Evolutionary conservation across 2,888 invertebrate species (phyloP), one percentile per base, ranked within the genome.

Genomic region (Plagodis pulveraria): DNA sequence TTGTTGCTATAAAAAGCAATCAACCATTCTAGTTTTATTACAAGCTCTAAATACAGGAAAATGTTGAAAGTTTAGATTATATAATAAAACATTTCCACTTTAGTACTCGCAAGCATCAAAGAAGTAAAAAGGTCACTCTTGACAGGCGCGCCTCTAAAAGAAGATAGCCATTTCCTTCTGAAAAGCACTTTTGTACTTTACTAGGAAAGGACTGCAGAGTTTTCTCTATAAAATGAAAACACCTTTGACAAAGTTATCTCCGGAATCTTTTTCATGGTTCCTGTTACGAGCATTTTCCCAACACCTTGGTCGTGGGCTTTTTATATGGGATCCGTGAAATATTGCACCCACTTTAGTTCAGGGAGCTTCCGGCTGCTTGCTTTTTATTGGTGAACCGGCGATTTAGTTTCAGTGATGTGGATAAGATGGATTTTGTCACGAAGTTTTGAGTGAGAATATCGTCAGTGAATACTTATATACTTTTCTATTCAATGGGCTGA

Each of bases 241-340:
- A 81, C 82, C 82, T 82, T 84, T 81, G 82, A 83, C 78, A 75
- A 74, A 75, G 78, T 84, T 84, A 85, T 84, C 81, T 76, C 45
- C 51, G 60, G 62, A 73, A 83, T 84, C 83, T 83, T 78, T 83
- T 82, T 84, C 83, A 82, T 71, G 70, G 69, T 56, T 56, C 64
- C 49, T 67, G 65, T 74, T 65, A 67, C 50, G 61, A 54, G 50
- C 61, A 54, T 61, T 66, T 61, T 66, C 62, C 63, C 61, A 46
- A 50, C 49, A 53, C 48, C 51, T 65, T 67, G 50, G 55, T 53
- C 12, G 8, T 55, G 50, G 56, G 56, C 54, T 65, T 66, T 68
- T 66, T 68, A 56, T 67, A 65, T 50, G 47, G 54, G 45, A 45
- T 40, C 58, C 52, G 71, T 60, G 67, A 69, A 69, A 73, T 72